phyloP scores from a whole-genome alignment of 2,797 vertebrate genomes.

The Coilia nasus region DNA sequence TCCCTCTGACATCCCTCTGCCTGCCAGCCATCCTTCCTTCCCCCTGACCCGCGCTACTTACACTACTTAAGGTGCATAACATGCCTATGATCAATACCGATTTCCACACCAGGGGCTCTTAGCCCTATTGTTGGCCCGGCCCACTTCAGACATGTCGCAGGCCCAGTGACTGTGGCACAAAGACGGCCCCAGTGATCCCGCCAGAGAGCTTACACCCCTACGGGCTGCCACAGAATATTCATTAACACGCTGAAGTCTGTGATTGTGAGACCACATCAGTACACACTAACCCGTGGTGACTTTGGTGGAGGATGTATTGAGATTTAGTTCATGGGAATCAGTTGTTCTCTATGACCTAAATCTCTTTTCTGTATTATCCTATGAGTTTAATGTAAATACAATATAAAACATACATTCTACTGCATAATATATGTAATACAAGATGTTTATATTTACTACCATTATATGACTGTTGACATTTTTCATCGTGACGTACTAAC shows the following conservation, averaged over 20 bases:
- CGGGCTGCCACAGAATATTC: background rate
- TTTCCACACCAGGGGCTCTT: background rate
- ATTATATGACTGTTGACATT: background rate
- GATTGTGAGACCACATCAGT: background rate
- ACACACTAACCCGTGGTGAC: background rate
- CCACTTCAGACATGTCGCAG: background rate
- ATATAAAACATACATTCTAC: background rate
- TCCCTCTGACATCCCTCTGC: slow-evolving; percentile 4
- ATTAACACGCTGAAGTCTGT: background rate
- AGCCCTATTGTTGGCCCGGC: slow-evolving; percentile 9
- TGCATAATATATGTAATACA: background rate
- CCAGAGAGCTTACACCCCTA: background rate
- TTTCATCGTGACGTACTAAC: background rate
- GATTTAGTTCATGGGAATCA: background rate
- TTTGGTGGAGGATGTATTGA: background rate
- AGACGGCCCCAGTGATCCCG: background rate
- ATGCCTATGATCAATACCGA: slow-evolving; percentile 26
- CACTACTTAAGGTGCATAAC: slow-evolving; percentile 21
- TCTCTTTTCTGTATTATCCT: background rate
- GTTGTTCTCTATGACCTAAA: background rate
- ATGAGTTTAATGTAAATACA: background rate
- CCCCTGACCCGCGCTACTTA: background rate
- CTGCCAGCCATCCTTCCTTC: background rate
- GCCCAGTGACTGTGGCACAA: background rate
- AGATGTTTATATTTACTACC: background rate